These are phyloP conservation scores for Drosophila jambulina DNA, from an alignment of 1,140 invertebrate genomes.

Conservation along the genomic window DNA sequence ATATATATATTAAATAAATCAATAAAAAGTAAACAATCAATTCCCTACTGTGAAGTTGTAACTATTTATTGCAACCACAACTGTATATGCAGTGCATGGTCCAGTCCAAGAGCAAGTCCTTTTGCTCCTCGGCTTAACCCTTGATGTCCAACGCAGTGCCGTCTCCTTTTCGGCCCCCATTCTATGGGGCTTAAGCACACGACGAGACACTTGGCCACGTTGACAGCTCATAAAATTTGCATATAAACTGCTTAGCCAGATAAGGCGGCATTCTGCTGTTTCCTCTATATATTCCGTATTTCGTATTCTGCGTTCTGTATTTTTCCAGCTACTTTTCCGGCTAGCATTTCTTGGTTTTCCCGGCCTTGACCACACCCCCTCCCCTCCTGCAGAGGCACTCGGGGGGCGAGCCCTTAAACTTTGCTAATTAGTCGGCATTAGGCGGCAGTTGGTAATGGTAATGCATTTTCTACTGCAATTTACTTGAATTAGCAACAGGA, in stretches of 20 bases:
- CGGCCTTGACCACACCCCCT: slow-evolving; percentile 34
- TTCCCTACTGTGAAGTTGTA: not conserved
- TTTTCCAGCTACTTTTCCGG: slow-evolving; percentile 8
- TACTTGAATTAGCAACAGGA: slow-evolving; percentile 16
- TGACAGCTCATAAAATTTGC: slow-evolving; percentile 69
- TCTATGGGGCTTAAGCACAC: slow-evolving; percentile 36
- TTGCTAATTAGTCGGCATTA: slow-evolving; percentile 42
- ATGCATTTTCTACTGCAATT: slow-evolving; percentile 37
- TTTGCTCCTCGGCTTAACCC: slow-evolving; percentile 33
- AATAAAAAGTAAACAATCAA: not conserved
- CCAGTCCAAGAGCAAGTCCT: slow-evolving; percentile 32
- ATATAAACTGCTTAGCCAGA: slow-evolving; percentile 61
- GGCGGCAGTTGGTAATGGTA: slow-evolving; percentile 14
- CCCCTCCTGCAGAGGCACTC: not conserved
- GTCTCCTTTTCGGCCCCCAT: slow-evolving; percentile 12
- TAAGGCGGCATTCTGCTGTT: slow-evolving; percentile 15
- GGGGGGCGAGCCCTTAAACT: slow-evolving; percentile 20
- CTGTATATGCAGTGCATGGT: slow-evolving; percentile 7
- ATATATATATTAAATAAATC: not conserved
- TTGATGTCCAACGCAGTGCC: slow-evolving; percentile 23
- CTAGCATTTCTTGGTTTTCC: slow-evolving; percentile 9
- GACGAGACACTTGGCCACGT: slow-evolving; percentile 57
- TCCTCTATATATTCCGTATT: not conserved
- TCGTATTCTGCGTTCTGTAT: slow-evolving; percentile 1
- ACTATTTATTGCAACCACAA: not conserved